A percentile compares a stretch with the other conserved stretches of the same genome.
These are phyloP conservation scores for Bombus ignitus DNA, from an alignment of 1,140 invertebrate genomes.

Conservation along the genomic window DNA sequence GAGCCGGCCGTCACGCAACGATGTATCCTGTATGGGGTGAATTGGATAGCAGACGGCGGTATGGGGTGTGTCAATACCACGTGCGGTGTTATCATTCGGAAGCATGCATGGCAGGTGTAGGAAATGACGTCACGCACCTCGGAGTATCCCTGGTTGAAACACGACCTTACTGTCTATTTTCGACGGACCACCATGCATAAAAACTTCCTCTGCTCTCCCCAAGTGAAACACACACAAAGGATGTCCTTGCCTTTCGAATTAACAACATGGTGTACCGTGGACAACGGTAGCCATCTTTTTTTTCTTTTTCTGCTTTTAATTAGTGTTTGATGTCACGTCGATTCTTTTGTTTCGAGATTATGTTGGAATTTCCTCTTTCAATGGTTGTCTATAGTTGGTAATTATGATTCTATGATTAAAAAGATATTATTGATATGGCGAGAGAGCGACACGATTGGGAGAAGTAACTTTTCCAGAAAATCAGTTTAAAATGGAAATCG, in stretches of 20 bases:
- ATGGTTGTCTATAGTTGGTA: too few species aligned
- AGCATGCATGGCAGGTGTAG: constrained; percentile 82
- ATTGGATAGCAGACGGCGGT: constrained; percentile 65
- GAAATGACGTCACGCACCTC: constrained; percentile 79
- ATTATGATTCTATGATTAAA: neutral
- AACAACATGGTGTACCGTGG: constrained; percentile 1
- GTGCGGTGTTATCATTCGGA: constrained; percentile 79
- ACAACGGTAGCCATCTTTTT: neutral
- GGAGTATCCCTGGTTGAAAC: constrained; percentile 65
- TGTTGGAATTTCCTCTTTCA: neutral
- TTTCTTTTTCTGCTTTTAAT: neutral
- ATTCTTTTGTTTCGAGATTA: neutral
- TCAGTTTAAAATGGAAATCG: too few species aligned
- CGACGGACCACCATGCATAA: constrained; percentile 59
- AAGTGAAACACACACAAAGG: constrained; percentile 34
- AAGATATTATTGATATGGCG: neutral
- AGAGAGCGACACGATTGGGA: too few species aligned
- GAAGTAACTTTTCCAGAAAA: too few species aligned
- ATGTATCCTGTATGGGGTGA: constrained; percentile 74
- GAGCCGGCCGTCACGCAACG: constrained; percentile 79
- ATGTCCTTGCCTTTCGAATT: constrained; percentile 28
- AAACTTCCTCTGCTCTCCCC: constrained; percentile 51
- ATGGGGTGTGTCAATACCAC: constrained; percentile 74
- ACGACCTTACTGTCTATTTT: constrained; percentile 59
- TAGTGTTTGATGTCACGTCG: neutral